Conservation (phyloP, 1,140 invertebrate genomes). For the Micrasema longulum region DNA sequence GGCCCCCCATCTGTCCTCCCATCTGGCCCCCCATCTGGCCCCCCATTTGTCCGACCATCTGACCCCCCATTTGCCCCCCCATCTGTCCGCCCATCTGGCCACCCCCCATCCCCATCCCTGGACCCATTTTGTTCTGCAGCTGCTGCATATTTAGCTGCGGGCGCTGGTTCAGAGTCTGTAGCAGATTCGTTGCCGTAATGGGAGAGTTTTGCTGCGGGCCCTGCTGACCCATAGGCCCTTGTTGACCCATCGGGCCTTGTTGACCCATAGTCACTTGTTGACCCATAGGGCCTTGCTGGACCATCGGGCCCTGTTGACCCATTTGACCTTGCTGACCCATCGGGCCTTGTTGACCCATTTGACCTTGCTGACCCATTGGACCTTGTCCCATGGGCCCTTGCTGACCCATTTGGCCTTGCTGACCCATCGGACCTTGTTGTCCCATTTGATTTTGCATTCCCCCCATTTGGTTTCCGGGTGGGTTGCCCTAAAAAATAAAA, state of each 20-base stretch:
- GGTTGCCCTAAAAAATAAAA: too few relatives aligned
- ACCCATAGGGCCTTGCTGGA: slow-evolving; percentile 44
- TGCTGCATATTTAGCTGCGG: slow-evolving; percentile 72
- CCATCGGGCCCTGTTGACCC: slow-evolving; percentile 68
- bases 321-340: slow-evolving; percentile 53
- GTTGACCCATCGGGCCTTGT: slow-evolving; percentile 57
- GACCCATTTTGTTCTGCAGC: slow-evolving; percentile 69
- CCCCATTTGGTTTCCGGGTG: slow-evolving; percentile 52
- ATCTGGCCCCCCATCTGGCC: slow-evolving; percentile 46
- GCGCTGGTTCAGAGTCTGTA: slow-evolving; percentile 73
- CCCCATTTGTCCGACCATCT: slow-evolving; percentile 43
- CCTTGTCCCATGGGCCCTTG: slow-evolving; percentile 55
- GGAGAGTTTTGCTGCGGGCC: slow-evolving; percentile 63
- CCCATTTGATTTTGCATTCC: slow-evolving; percentile 55
- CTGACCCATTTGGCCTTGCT: slow-evolving; percentile 53
- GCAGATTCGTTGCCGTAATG: slow-evolving; percentile 68
- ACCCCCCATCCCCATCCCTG: slow-evolving; percentile 58
- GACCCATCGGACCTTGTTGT: slow-evolving; percentile 69
- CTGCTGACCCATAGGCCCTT: slow-evolving; percentile 67
- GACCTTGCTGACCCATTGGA: slow-evolving; percentile 56
- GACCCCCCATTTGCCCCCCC: slow-evolving; percentile 67
- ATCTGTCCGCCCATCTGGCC: slow-evolving; percentile 62
- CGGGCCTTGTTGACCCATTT: slow-evolving; percentile 56
- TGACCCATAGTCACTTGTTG: slow-evolving; percentile 43
- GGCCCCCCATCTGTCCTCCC: slow-evolving; percentile 44